These are phyloP conservation scores for Diplosoma virens DNA, from an alignment of 23 tunicate genomes.

Conservation along the genomic window DNA sequence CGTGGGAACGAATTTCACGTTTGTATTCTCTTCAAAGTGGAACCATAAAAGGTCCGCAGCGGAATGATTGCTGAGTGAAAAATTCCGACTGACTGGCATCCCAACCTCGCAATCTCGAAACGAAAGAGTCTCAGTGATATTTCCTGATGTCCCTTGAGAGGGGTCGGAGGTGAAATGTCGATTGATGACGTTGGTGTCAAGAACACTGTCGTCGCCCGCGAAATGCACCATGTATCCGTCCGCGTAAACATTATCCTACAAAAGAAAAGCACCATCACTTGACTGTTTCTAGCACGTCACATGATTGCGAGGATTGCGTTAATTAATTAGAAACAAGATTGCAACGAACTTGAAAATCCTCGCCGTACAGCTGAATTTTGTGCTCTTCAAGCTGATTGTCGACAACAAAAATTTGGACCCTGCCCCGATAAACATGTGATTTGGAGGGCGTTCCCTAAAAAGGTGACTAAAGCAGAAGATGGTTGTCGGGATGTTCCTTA, in stretches of 20 bases:
- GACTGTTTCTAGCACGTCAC: too few species aligned
- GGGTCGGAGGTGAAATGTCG: slow-evolving; percentile 46
- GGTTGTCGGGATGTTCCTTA: too few species aligned
- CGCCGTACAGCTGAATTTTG: slow-evolving; percentile 70
- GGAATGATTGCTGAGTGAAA: slow-evolving; percentile 76
- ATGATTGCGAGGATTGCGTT: too few species aligned
- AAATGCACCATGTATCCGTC: slow-evolving; percentile 57
- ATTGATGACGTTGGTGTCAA: slow-evolving; percentile 56
- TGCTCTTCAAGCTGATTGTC: slow-evolving; percentile 90
- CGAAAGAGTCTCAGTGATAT: slow-evolving; percentile 54
- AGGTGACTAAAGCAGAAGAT: too few species aligned
- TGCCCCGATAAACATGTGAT: slow-evolving; percentile 50
- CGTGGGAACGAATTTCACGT: slow-evolving; percentile 64
- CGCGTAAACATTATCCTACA: slow-evolving; percentile 73
- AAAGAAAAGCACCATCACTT: neutral
- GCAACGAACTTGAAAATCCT: slow-evolving; percentile 65
- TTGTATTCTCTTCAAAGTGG: slow-evolving; percentile 56
- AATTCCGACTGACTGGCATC: slow-evolving; percentile 34
- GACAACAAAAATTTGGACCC: slow-evolving; percentile 46
- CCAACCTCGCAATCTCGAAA: slow-evolving; percentile 87
- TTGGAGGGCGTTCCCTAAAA: too few species aligned
- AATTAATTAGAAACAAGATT: too few species aligned
- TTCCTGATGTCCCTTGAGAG: slow-evolving; percentile 26
- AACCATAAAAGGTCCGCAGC: slow-evolving; percentile 48
- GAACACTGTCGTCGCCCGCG: slow-evolving; percentile 48